A percentile compares a stretch with the other conserved stretches of the same genome.
Conservation (phyloP, 2,113 vertebrate genomes). For the Carassius carassius region DNA sequence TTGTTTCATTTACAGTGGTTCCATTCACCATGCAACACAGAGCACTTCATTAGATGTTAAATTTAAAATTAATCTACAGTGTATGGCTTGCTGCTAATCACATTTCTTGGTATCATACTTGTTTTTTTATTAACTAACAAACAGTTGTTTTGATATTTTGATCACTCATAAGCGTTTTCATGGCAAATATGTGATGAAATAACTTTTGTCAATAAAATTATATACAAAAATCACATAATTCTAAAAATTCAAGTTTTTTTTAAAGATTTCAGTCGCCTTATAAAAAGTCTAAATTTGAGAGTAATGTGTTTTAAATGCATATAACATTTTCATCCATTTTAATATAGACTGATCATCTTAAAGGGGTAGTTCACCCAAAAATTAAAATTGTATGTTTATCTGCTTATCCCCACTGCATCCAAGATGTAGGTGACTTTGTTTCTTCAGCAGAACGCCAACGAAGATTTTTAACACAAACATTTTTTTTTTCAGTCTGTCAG, state of each 20-base stretch:
- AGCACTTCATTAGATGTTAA: conserved; percentile 37
- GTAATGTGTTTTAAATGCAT: not conserved
- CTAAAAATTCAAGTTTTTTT: too few relatives aligned
- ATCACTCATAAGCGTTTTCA: conserved; percentile 25
- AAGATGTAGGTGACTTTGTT: too few relatives aligned
- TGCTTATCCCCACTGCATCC: too few relatives aligned
- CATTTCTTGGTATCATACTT: conserved; percentile 26
- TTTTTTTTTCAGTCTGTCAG: too few relatives aligned
- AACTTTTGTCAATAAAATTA: conserved; percentile 40
- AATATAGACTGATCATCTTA: not conserved
- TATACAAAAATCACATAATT: conserved; percentile 15
- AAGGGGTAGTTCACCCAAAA: too few relatives aligned
- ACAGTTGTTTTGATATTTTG: conserved; percentile 14
- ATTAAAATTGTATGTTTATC: too few relatives aligned
- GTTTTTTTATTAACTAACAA: conserved; percentile 19
- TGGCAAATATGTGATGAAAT: conserved; percentile 45
- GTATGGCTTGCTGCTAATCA: conserved; percentile 42
- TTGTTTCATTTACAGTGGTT: conserved; percentile 1
- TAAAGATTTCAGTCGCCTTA: not conserved
- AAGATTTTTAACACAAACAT: too few relatives aligned
- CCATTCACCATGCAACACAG: not conserved
- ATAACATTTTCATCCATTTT: too few relatives aligned
- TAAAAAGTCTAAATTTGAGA: not conserved
- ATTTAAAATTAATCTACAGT: conserved; percentile 41
- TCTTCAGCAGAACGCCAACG: too few relatives aligned